Evolutionary conservation across 1,140 invertebrate genomes (phyloP).

Genomic region (Eurosta solidaginis): DNA sequence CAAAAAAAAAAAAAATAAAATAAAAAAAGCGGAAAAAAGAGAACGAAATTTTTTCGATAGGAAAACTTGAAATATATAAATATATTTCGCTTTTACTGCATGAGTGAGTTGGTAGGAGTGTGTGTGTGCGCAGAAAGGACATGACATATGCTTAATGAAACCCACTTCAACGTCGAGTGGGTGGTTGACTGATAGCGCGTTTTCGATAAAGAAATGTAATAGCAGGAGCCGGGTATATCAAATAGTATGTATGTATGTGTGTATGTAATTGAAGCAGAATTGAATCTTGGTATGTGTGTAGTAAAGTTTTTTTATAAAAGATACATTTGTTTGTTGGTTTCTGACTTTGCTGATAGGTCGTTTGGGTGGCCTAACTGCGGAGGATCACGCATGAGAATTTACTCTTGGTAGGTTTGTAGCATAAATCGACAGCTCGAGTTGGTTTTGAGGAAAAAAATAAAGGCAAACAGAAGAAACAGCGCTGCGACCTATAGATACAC

Average conservation of each 20-base stretch:
- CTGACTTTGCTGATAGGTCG: conserved; percentile 15
- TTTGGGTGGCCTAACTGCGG: not conserved
- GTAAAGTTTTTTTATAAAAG: not conserved
- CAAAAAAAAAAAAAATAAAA: conserved; percentile 16
- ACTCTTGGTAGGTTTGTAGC: too few species aligned
- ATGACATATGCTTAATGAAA: conserved; percentile 31
- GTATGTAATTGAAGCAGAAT: too few species aligned
- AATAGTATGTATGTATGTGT: too few species aligned
- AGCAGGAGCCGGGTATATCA: too few species aligned
- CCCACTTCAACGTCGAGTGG: conserved; percentile 22
- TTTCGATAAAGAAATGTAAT: not conserved
- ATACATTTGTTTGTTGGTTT: not conserved
- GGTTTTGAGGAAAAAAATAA: not conserved
- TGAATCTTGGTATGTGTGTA: too few species aligned
- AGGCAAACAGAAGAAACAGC: not conserved
- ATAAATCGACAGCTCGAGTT: not conserved
- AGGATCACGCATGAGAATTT: too few species aligned
- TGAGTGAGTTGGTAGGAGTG: not conserved
- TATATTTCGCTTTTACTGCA: not conserved
- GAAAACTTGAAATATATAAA: conserved; percentile 8
- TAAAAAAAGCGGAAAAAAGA: conserved; percentile 18
- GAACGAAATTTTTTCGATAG: not conserved
- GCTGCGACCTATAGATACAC: not conserved
- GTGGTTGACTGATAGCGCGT: conserved; percentile 11
- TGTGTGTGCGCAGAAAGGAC: conserved; percentile 10